These are phyloP conservation scores for Cylindroiulus punctatus DNA, from an alignment of 2,888 invertebrate genomes.

Conservation along the genomic window DNA sequence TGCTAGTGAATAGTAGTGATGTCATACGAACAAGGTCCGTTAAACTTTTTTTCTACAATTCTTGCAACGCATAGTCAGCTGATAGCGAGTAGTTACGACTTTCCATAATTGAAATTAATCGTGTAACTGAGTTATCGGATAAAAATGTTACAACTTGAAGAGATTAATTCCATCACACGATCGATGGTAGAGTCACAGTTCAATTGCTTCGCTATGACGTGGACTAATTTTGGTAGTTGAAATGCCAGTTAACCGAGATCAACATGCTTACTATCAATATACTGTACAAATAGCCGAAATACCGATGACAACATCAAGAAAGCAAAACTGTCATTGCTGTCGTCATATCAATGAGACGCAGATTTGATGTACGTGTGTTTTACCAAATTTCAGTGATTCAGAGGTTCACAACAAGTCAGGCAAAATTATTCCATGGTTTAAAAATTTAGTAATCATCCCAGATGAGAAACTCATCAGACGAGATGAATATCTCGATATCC, in stretches of 20 bases:
- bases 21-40: no score
- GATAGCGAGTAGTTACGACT: background rate
- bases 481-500: background rate
- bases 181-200: background rate
- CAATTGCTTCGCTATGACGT: background rate
- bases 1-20: no score
- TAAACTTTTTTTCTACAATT: no score
- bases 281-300: background rate
- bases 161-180: slow-evolving; percentile 7
- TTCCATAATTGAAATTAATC: background rate
- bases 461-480: background rate
- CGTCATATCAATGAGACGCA: background rate
- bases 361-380: no score
- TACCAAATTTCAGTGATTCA: no score
- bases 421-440: no score
- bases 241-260: background rate
- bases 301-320: background rate
- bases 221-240: background rate
- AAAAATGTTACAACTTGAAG: background rate
- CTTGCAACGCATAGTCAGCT: no score
- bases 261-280: background rate
- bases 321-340: background rate
- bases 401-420: no score
- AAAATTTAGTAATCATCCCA: no score
- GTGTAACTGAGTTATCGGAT: background rate